Evolutionary conservation across 2,113 vertebrate species (phyloP), one percentile per base, ranked within the genome.

Genomic region (Pangasianodon hypophthalmus): DNA sequence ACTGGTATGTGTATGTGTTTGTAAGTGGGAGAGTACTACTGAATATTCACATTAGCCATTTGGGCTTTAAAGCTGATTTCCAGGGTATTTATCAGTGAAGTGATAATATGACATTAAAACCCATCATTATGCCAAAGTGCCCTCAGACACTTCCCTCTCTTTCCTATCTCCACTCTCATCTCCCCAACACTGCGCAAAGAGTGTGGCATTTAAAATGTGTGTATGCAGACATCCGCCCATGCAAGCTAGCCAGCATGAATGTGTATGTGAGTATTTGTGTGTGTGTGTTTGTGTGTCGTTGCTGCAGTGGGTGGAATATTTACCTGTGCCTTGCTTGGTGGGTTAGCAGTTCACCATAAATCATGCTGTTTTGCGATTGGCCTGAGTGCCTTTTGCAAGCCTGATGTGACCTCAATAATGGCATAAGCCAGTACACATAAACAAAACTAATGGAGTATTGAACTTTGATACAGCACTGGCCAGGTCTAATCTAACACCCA

Each of bases 381-480:
- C 88, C 84, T 69, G 90, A 91, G 88, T 88, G 91, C 88, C 88
- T 92, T 89, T 83, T 87, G 54, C 89, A 77, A 89, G 84, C 84
- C 86, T 79, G 58, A 81, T 54, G 82, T 89, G 88, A 92, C 91
- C 91, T 90, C 91, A 92, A 89, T 89, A 89, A 89, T 90, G 88
- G 85, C 79, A 89, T 58, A 87, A 89, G 88, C 73, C 88, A 75
- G 48, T 86, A 77, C 82, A 84, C 90, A 92, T 92, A 92, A 89
- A 92, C 91, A 90, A 91, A 92, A 91, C 90, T 91, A 92, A 92
- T 92, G 91, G 91, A 88, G 88, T 92, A 92, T 92, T 92, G 90
- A 92, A 92, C 91, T 92, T 92, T 91, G 91, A 90, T 91, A 92
- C 91, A 92, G 91, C 85, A 52, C 85, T 50, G 62, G 71, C 89